phyloP scores from a whole-genome alignment of 2,797 vertebrate species.

The Peromyscus eremicus region DNA sequence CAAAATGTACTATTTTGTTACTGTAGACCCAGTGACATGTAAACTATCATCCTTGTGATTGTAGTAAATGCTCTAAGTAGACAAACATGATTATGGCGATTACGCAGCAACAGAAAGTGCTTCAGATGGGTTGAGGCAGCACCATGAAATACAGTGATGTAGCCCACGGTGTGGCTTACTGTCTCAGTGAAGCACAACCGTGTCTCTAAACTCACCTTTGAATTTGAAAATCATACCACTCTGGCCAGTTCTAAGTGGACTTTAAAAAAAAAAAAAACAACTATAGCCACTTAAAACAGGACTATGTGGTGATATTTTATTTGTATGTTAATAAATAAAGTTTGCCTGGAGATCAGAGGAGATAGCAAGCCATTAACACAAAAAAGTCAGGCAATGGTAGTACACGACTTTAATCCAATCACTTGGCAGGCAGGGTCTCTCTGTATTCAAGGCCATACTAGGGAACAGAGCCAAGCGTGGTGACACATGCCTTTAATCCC shows the following conservation, averaged over 20 bases:
- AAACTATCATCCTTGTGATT: conserved; percentile 19
- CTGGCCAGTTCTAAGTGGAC: not conserved
- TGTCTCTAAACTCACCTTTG: not conserved
- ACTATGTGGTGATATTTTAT: no score
- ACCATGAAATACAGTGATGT: not conserved
- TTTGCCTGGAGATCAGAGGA: no score
- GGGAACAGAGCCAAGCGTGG: no score
- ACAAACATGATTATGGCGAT: not conserved
- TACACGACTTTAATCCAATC: no score
- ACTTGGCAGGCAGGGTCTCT: no score
- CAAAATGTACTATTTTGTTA: not conserved
- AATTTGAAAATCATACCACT: not conserved
- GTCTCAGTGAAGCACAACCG: not conserved
- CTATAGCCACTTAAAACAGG: not conserved
- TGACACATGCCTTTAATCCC: no score
- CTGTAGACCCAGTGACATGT: not conserved
- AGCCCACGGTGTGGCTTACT: not conserved
- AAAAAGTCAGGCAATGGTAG: no score
- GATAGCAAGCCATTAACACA: no score
- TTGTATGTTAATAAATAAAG: no score
- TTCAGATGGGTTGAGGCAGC: not conserved
- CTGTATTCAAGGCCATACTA: no score
- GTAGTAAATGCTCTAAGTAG: not conserved
- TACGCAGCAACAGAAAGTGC: not conserved
- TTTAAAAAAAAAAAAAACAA: not conserved